Evolutionary conservation across 1,140 invertebrate genomes (phyloP).

Genomic region (Tetraneura akinire): DNA sequence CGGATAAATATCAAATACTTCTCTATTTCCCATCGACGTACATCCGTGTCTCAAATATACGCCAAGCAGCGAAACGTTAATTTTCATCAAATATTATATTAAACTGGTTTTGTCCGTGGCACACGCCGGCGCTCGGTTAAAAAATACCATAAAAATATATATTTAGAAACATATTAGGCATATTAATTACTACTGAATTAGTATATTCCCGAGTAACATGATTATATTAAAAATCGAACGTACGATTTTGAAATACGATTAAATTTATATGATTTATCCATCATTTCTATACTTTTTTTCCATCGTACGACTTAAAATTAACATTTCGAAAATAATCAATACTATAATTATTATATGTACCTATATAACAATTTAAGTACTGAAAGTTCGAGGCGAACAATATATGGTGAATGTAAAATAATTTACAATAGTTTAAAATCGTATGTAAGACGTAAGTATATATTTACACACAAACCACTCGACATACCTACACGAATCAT

Average conservation of each 20-base stretch:
- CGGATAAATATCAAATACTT: background rate
- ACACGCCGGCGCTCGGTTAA: slow-evolving; percentile 16
- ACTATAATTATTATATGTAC: too few relatives aligned
- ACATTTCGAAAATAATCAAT: slow-evolving; percentile 1
- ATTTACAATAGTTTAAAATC: background rate
- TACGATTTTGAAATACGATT: background rate
- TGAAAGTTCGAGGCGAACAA: too few relatives aligned
- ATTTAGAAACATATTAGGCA: background rate
- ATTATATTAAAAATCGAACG: background rate
- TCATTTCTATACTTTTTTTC: too few relatives aligned
- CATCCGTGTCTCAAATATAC: too few relatives aligned
- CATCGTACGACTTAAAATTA: background rate
- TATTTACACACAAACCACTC: background rate
- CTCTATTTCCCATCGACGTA: background rate
- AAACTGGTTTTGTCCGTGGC: slow-evolving; percentile 26
- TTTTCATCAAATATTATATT: background rate
- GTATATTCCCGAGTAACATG: background rate
- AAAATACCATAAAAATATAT: background rate
- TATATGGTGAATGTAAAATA: too few relatives aligned
- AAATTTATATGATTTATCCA: too few relatives aligned
- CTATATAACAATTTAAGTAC: too few relatives aligned
- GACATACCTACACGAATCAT: too few relatives aligned
- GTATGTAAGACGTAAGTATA: background rate
- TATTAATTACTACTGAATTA: background rate
- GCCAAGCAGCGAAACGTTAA: background rate